Evolutionary conservation across 1,140 invertebrate species (phyloP).

Genomic region (Zaprionus nigranus): DNA sequence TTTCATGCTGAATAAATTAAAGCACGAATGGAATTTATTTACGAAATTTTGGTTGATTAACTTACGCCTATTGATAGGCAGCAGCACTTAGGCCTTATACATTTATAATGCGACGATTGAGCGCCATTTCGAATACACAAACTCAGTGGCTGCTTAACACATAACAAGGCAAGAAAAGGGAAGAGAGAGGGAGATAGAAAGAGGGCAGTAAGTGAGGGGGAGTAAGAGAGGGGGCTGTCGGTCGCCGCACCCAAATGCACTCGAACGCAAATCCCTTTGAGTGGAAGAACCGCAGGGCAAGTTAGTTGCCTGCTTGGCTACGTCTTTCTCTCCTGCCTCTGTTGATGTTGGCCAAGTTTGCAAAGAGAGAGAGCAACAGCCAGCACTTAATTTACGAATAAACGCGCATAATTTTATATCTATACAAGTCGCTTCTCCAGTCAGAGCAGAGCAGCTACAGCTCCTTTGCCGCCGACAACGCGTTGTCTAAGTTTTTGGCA

Average conservation of each 20-base stretch:
- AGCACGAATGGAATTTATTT: constrained; percentile 23
- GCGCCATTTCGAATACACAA: constrained; percentile 38
- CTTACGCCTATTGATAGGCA: constrained; percentile 63
- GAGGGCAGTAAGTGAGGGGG: background rate
- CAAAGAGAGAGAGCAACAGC: constrained; percentile 63
- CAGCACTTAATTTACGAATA: constrained; percentile 83
- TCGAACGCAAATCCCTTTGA: constrained; percentile 56
- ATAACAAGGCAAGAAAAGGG: background rate
- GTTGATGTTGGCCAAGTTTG: constrained; percentile 45
- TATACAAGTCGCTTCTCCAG: constrained; percentile 44
- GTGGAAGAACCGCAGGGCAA: constrained; percentile 60
- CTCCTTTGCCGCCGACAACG: background rate
- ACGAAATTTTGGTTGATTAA: constrained; percentile 28
- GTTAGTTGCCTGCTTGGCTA: constrained; percentile 37
- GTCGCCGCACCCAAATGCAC: constrained; percentile 47
- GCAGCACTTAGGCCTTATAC: constrained; percentile 70
- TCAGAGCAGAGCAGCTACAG: background rate
- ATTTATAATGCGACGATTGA: constrained; percentile 66
- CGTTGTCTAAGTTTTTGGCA: constrained; percentile 76
- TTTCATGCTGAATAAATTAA: constrained; percentile 3
- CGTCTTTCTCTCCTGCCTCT: background rate
- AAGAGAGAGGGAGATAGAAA: background rate
- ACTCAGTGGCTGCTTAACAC: constrained; percentile 12
- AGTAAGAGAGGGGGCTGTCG: background rate
- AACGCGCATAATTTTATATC: constrained; percentile 82